phyloP scores from a whole-genome alignment of 2,888 invertebrate genomes.

The Himalopsyche anomala region DNA sequence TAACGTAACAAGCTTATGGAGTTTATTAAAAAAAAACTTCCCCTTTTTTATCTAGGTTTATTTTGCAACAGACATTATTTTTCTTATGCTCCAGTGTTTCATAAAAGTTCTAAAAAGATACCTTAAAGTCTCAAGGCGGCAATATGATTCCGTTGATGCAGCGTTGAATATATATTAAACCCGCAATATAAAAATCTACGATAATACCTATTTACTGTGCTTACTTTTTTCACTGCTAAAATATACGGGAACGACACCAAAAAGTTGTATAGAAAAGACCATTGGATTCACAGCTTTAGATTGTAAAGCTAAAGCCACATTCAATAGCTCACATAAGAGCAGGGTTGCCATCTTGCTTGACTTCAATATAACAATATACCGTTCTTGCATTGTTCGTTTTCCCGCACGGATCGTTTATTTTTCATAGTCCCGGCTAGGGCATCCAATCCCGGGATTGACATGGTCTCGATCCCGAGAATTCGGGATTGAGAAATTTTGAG shows the following conservation, averaged over 20 bases:
- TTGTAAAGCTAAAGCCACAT: slow-evolving; percentile 29
- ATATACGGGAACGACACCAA: slow-evolving; percentile 24
- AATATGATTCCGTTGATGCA: slow-evolving; percentile 26
- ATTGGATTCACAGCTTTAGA: slow-evolving; percentile 30
- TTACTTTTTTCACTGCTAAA: slow-evolving; percentile 22
- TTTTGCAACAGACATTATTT: slow-evolving; percentile 14
- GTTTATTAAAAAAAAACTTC: slow-evolving; percentile 6
- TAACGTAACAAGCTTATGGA: slow-evolving; percentile 4
- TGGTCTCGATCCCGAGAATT: no score
- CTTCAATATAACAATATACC: no score
- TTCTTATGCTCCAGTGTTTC: slow-evolving; percentile 31
- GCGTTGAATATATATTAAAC: slow-evolving; percentile 19
- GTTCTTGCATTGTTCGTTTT: no score
- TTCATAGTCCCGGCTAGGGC: no score
- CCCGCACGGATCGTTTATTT: no score
- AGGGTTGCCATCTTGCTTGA: not conserved
- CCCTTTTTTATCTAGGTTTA: slow-evolving; percentile 4
- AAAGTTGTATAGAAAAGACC: slow-evolving; percentile 18
- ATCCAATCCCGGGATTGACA: no score
- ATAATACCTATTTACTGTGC: not conserved
- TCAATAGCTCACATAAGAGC: slow-evolving; percentile 16
- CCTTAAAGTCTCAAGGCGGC: slow-evolving; percentile 16
- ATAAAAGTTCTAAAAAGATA: slow-evolving; percentile 26
- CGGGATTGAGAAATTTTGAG: no score
- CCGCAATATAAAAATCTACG: slow-evolving; percentile 20